Evolutionary conservation across 2,888 invertebrate species (phyloP).

Genomic region (Phalangium opilio): DNA sequence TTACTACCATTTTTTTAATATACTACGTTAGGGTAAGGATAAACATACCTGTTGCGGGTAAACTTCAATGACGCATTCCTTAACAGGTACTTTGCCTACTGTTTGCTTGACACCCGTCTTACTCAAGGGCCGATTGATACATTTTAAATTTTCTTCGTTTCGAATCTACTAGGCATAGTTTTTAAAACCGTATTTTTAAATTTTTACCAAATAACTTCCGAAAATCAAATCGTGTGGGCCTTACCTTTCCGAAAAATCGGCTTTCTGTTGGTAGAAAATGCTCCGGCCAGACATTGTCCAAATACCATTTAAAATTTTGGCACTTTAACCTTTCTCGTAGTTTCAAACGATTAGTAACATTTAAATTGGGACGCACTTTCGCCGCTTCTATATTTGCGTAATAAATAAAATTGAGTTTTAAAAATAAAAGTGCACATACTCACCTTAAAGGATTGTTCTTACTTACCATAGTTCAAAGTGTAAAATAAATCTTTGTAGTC

Average conservation of each 20-base stretch:
- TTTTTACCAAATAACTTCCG: too few relatives aligned
- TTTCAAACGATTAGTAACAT: conserved; percentile 44
- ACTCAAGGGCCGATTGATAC: conserved; percentile 45
- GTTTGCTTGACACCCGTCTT: conserved; percentile 45
- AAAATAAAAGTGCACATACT: too few relatives aligned
- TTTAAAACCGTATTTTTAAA: too few relatives aligned
- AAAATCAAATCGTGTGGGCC: too few relatives aligned
- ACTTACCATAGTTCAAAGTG: conserved; percentile 55
- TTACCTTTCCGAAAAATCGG: conserved; percentile 76
- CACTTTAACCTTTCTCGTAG: conserved; percentile 55
- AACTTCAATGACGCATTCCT: conserved; percentile 42
- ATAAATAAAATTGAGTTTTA: too few relatives aligned
- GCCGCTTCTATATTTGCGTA: conserved; percentile 44
- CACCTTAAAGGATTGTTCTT: too few relatives aligned
- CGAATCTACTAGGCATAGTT: too few relatives aligned
- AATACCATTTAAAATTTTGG: conserved; percentile 81
- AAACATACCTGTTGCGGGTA: conserved; percentile 48
- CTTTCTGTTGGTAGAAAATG: conserved; percentile 81
- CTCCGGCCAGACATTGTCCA: conserved; percentile 87
- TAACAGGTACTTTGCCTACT: conserved; percentile 51
- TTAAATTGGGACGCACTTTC: conserved; percentile 43
- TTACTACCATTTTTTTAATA: too few relatives aligned
- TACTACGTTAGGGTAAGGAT: too few relatives aligned
- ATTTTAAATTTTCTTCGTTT: conserved; percentile 39
- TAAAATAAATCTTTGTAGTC: conserved; percentile 87